Base-by-base conservation (phyloP, 2,797 vertebrate species). In the Rousettus madagascariensis region DNA sequence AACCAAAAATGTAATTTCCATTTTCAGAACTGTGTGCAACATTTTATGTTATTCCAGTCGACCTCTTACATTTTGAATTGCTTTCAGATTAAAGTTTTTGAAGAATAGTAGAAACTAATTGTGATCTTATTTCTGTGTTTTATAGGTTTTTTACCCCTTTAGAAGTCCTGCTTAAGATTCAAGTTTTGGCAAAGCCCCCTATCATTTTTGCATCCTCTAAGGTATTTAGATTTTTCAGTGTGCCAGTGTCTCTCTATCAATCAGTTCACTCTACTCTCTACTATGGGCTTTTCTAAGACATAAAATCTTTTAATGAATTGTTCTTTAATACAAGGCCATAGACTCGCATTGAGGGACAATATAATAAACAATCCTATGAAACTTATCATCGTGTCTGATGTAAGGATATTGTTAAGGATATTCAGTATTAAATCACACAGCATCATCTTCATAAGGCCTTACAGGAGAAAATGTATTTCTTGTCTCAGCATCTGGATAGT, bases 141-240 rank as follows among this genome's bases (percentile, higher is more conserved):
- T 65, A 26, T 68, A 84, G 24, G 83, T 51, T 78, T 91, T 46
- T 69, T 85, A 51, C 1, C 33, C 36, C 28, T 46, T 75, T 41
- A 30, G 17, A 86, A 55, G 28, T 72, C 30, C 28, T 46, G 1
- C 82, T 82, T 83, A 65, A 92, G 26, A 92, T 86, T 90, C 63
- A 82, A 95, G 51, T 79, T 79, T 69, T 51, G 19, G 30, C 36
- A 87, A 87, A 92, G 53, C 53, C 46, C 51, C 28, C n/a, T 69
- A 33, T 89, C 46, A 24, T 82, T 77, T 63, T 92, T 84, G 63
- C 20, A 84, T 92, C 7, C 9, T 96, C 55, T 86, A 74, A 90
- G 74, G 92, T 92, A 86, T 79, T 96, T 65, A 95, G 13, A 72
- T 92, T 90, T 86, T 72, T 92, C 22, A 86, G 38, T 59, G 41